Percentiles rank a stretch among this genome's conserved stretches.
Conservation (phyloP, 2,888 invertebrate genomes). For the Monochamus alternatus region DNA sequence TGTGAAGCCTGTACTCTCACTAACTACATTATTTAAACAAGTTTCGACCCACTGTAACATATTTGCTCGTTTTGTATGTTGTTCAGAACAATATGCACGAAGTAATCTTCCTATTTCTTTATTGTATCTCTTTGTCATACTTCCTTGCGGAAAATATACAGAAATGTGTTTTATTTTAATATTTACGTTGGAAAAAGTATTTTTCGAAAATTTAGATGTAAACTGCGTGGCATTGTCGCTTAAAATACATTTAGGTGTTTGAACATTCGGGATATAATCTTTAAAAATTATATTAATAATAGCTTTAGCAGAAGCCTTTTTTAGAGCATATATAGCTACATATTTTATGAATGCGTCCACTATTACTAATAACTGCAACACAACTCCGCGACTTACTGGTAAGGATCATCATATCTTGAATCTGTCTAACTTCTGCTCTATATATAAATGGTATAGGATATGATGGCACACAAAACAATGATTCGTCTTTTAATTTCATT, state of each 20-base stretch:
- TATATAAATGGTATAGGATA: constrained; percentile 17
- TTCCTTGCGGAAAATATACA: no score
- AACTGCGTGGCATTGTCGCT: no score
- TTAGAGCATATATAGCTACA: constrained; percentile 49
- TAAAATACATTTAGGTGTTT: no score
- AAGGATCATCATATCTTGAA: constrained; percentile 16
- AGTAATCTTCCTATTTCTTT: constrained; percentile 38
- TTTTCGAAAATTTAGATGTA: no score
- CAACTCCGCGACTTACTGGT: constrained; percentile 40
- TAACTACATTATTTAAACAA: constrained; percentile 34
- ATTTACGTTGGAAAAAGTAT: no score
- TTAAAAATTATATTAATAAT: no score
- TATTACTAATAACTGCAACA: constrained; percentile 50
- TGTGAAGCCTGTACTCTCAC: constrained; percentile 27
- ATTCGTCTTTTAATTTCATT: neutral
- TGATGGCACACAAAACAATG: neutral
- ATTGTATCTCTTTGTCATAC: no score
- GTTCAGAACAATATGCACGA: constrained; percentile 34
- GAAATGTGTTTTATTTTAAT: neutral
- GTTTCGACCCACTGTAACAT: constrained; percentile 24
- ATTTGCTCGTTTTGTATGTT: constrained; percentile 30
- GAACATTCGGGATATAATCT: no score
- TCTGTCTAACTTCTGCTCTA: constrained; percentile 16
- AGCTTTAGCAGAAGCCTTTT: no score
- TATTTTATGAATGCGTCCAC: constrained; percentile 55